Conservation (phyloP, 2,888 invertebrate species). For the Unio delphinus region DNA sequence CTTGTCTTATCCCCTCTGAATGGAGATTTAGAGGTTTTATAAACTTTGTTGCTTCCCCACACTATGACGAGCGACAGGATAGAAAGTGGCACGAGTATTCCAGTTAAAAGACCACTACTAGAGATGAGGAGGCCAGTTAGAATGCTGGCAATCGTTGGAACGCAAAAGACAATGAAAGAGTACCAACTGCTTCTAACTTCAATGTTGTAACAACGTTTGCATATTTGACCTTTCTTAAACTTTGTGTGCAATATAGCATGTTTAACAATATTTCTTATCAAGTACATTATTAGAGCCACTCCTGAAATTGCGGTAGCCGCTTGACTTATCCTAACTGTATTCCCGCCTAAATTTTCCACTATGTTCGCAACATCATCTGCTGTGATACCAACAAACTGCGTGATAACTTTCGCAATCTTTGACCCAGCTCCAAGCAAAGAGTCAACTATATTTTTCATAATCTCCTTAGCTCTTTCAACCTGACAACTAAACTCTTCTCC, state of each 20-base stretch:
- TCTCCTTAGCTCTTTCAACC: background rate
- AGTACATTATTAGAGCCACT: too few relatives aligned
- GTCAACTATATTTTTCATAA: constrained; percentile 1
- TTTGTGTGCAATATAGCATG: too few relatives aligned
- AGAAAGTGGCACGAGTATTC: background rate
- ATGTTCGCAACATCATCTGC: constrained; percentile 12
- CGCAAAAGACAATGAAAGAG: constrained; percentile 8
- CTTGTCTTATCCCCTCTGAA: constrained; percentile 7
- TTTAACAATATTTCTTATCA: too few relatives aligned
- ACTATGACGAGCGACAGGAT: constrained; percentile 7
- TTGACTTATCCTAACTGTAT: constrained; percentile 3
- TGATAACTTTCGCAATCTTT: constrained; percentile 10
- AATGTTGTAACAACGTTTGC: constrained; percentile 7
- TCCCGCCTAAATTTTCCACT: background rate
- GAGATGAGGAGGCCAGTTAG: constrained; percentile 9
- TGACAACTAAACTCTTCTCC: constrained; percentile 12
- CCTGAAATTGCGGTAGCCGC: background rate
- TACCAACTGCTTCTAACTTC: constrained; percentile 14
- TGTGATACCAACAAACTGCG: constrained; percentile 3
- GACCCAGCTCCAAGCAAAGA: constrained; percentile 5
- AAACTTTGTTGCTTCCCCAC: constrained; percentile 8
- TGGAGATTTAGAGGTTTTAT: constrained; percentile 8
- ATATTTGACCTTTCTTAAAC: constrained; percentile 1
- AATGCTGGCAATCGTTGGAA: constrained; percentile 12
- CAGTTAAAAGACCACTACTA: constrained; percentile 8